These are phyloP conservation scores for Pterois miles DNA, from an alignment of 2,797 vertebrate genomes.

Conservation along the genomic window DNA sequence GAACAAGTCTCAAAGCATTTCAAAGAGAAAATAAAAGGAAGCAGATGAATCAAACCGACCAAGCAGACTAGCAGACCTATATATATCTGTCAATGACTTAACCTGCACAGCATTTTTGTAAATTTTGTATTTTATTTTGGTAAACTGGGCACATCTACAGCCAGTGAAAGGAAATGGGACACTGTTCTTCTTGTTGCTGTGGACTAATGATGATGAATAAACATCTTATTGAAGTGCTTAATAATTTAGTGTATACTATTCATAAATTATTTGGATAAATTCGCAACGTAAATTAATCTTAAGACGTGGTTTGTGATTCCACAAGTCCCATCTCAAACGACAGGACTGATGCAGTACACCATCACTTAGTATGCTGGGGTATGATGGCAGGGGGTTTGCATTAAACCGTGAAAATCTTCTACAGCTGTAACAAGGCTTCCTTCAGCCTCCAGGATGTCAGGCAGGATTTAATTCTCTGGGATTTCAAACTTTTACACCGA, in stretches of 20 bases:
- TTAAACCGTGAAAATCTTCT: conserved; percentile 37
- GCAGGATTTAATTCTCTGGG: conserved; percentile 12
- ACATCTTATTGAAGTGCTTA: neutral
- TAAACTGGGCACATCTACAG: neutral
- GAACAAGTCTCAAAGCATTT: neutral
- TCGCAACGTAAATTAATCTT: neutral
- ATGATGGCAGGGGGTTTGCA: neutral
- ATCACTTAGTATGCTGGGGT: conserved; percentile 27
- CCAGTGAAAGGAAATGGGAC: neutral
- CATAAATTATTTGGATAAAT: neutral
- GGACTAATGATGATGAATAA: neutral
- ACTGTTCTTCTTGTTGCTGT: neutral
- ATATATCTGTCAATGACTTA: neutral
- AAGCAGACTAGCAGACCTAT: neutral
- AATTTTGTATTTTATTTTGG: neutral
- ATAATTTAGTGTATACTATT: neutral
- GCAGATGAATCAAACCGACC: neutral
- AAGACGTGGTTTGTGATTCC: neutral
- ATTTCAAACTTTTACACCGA: conserved; percentile 14
- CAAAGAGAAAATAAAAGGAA: neutral
- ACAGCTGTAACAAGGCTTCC: conserved; percentile 37
- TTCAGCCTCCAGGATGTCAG: conserved; percentile 13
- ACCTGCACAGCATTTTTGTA: neutral
- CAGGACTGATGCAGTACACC: neutral
- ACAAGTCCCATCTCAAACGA: neutral